These are phyloP conservation scores for Sclerurus mexicanus DNA, from an alignment of 2,113 vertebrate genomes.

Conservation along the genomic window DNA sequence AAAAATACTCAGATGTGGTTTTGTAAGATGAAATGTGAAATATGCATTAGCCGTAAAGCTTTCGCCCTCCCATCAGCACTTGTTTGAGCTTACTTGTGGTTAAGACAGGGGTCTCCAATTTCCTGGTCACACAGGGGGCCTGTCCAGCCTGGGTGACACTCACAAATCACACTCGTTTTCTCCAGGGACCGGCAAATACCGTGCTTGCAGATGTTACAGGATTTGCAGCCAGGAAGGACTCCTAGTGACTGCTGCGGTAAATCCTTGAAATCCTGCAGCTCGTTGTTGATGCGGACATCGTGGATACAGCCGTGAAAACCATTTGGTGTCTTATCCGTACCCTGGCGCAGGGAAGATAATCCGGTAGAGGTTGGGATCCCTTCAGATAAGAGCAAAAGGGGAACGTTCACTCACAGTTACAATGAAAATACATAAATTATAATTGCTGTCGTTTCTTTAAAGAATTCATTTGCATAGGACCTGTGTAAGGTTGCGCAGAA, in stretches of 20 bases:
- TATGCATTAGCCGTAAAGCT: neutral
- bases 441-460: neutral
- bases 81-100: constrained; percentile 79
- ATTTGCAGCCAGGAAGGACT: constrained; percentile 90
- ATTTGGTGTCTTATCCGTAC: constrained; percentile 83
- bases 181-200: constrained; percentile 88
- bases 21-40: neutral
- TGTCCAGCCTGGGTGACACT: constrained; percentile 86
- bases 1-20: neutral
- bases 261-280: constrained; percentile 89
- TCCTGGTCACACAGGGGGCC: constrained; percentile 90
- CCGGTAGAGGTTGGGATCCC: constrained; percentile 87
- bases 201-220: constrained; percentile 91
- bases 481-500: neutral
- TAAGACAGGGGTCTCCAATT: constrained; percentile 79
- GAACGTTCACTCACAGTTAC: neutral
- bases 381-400: constrained; percentile 49
- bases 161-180: constrained; percentile 88
- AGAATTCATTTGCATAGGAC: neutral
- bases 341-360: constrained; percentile 83
- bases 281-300: constrained; percentile 91
- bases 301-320: constrained; percentile 93
- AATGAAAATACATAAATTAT: neutral
- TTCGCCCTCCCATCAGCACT: neutral
- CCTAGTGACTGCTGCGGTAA: constrained; percentile 78